Base-by-base conservation (phyloP, 1,140 invertebrate species). In the Planococcus citri region DNA sequence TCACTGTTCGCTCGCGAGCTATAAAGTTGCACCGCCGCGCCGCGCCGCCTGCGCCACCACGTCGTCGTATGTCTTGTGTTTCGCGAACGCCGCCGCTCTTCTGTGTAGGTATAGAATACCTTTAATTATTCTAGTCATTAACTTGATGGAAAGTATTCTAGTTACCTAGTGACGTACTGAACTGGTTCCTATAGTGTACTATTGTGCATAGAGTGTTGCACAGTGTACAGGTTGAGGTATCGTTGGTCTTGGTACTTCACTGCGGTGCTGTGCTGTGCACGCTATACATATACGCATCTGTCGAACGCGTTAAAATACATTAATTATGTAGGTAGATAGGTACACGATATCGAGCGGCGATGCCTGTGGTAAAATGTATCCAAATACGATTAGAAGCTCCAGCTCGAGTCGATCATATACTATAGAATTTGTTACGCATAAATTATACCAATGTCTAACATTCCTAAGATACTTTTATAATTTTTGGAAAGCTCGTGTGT, bases 91-190 rank as follows among this genome's bases (percentile, higher is more conserved):
- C 17, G 17, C 6, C 29, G n/a, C n/a, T n/a, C n/a, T n/a, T n/a
- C n/a, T n/a, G n/a, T n/a, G n/a, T n/a, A n/a, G n/a, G n/a, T n/a
- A n/a, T 37, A 37, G 14, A 37, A 37, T 51, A 51, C 2, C 10
- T 51, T 51, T 51, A 51, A 51, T 51, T 51, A 51, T 51, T 51
- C 41, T 51, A n/a, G 41, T 51, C 41, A 51, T 51, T 51, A 51
- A 51, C 41, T 20, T 20, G 41, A 51, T 51, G 41, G 41, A 51
- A 51, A 51, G 41, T 51, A 51, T 51, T 51, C 41, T 51, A 51
- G 41, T 51, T 51, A 51, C 41, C 41, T 51, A 51, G 41, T 51
- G 41, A 51, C 41, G 41, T 51, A 51, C 41, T 51, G 41, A 51
- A 51, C 41, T 51, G 41, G 41, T 51, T 51, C 41, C 41, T 51